Percentiles rank a stretch among this genome's conserved stretches.
Conservation (phyloP, 2,888 invertebrate species). For the Seira musarum region DNA sequence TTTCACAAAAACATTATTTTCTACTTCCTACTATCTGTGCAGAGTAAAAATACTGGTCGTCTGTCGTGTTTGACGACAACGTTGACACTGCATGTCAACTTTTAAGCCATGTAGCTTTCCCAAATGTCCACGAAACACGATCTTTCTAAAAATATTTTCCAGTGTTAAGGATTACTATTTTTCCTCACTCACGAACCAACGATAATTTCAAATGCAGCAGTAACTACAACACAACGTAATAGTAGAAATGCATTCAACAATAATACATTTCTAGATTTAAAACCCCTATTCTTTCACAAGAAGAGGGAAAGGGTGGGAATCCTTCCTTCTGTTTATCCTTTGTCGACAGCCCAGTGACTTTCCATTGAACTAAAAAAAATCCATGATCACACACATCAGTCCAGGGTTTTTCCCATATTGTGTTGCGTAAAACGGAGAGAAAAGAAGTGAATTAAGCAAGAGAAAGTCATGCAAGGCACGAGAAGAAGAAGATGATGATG, state of each 20-base stretch:
- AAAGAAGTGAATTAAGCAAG: slow-evolving; percentile 34
- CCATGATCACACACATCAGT: slow-evolving; percentile 9
- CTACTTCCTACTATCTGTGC: background rate
- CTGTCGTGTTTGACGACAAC: slow-evolving; percentile 27
- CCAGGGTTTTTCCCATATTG: slow-evolving; percentile 28
- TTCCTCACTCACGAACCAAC: background rate
- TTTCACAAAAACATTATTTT: too few species aligned
- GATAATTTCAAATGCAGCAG: background rate
- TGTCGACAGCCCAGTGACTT: slow-evolving; percentile 32
- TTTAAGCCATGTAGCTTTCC: slow-evolving; percentile 33
- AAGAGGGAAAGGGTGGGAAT: slow-evolving; percentile 51
- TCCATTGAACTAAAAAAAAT: slow-evolving; percentile 8
- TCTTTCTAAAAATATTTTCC: background rate
- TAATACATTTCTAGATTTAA: background rate
- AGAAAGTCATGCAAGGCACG: slow-evolving; percentile 52
- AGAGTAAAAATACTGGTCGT: slow-evolving; percentile 18
- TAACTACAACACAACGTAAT: too few species aligned
- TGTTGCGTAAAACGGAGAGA: background rate
- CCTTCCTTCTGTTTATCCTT: slow-evolving; percentile 47
- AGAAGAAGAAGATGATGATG: slow-evolving; percentile 16
- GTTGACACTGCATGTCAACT: slow-evolving; percentile 33
- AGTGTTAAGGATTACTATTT: background rate
- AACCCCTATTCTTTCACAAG: background rate
- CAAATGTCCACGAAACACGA: slow-evolving; percentile 16
- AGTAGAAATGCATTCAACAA: background rate